Evolutionary conservation across 1,140 invertebrate genomes (phyloP), one percentile per base, ranked within the genome.

Genomic region (Chelonus insularis): DNA sequence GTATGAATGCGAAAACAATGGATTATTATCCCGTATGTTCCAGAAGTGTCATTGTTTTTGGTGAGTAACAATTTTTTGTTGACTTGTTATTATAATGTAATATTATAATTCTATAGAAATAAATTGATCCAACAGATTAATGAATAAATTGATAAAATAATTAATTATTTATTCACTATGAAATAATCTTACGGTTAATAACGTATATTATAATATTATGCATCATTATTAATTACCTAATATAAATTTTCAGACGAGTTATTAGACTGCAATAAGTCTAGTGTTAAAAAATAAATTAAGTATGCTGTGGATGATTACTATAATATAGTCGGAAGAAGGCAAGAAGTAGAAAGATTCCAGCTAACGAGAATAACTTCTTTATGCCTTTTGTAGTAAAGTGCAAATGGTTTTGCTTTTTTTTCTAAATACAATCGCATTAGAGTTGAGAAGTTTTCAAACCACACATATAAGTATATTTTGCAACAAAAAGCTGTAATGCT

Each of bases 261-360:
- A 8, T 16, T 43, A 43, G 14, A 43, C 41, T 43, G 0, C 14
- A 43, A 18, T 8, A 43, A 18, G 36, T 39, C 9, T 39, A 39
- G 12, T 39, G 36, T n/a, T 39, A 39, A n/a, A 52, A 52, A 16
- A 32, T 7, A 36, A 36, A 34, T 52, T 32, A 36, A 52, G 34
- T 52, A 52, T 29, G 25, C 50, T 52, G 50, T 52, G 21, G 47
- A 29, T 29, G 47, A 50, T 50, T 50, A 50, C 47, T 52, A n/a
- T n/a, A 52, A 34, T 52, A 34, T 21, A 50, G 47, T 29, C 4
- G 47, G 20, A 55, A 55, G 21, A 5, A n/a, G 12, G 20, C 18
- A 51, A 51, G 23, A 14, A 14, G 45, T 23, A 12, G n/a, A 11
- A 21, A 23, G 20, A 9, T 48, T 11, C 9, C 2, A 7, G 11